Base-by-base conservation (phyloP, 64 coral and sea anemone species). In the Stylophora pistillata region DNA sequence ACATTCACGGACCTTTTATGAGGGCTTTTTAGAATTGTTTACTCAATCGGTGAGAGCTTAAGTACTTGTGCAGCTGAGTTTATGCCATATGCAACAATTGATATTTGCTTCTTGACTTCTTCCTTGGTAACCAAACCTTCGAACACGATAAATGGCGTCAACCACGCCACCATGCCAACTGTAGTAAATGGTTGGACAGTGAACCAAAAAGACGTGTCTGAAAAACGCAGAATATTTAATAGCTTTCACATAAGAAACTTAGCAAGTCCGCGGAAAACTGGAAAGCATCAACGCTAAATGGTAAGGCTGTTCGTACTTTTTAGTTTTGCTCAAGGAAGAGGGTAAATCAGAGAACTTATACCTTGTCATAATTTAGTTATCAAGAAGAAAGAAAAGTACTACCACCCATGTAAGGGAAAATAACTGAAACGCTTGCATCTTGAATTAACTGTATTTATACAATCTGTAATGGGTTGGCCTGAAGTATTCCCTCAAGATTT, bases 161-260 rank as follows among this genome's bases (percentile, higher is more conserved):
- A 55, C 78, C 30, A 98, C 88, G 41, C 95, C 95, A 70, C 92
- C 87, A 73, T 90, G 91, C 73, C 81, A 94, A 63, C 33, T 85
- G 25, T 79, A 83, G 88, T 66, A 85, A 55, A 98, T 14, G 64
- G 70, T 76, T 53, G 90, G 71, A 21, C 89, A 84, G 16, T 92
- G 95, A 12, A 92, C 94, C 66, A 98, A 55, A 75, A 98, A 90
- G 30, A 98, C 95, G 78, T 98, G 95, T 61, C 95, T 98, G 30
- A 30, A 34, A 31, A 86, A 53, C 17, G 59, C 26, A 74, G 73
- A 52, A 55, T 31, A 60, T 61, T 2, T 18, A 69, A 23, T 29
- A 60, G 62, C 18, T 21, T 58, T 64, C 23, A 25, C 26, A 26
- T 15, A 41, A 13, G 30, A 34, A 23, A 23, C 0, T 4, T 47